Conservation (phyloP, 2,113 vertebrate species). For the Aviceda subcristata region DNA sequence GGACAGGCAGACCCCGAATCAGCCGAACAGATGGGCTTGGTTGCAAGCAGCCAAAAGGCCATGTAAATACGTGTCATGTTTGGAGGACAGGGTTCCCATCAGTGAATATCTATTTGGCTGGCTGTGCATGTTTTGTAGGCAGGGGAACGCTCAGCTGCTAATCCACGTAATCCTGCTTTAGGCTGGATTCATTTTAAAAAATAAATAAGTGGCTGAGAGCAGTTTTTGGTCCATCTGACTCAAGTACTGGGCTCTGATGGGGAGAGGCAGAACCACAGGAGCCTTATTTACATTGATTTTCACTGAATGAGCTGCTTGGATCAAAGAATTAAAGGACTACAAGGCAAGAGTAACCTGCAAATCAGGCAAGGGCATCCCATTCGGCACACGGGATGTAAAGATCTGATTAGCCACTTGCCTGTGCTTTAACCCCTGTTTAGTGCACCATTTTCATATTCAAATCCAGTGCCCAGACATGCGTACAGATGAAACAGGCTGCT, state of each 20-base stretch:
- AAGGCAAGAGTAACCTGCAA: background rate
- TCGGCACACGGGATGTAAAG: background rate
- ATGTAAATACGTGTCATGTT: background rate
- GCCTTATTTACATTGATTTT: conserved; percentile 40
- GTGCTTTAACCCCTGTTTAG: background rate
- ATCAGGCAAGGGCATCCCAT: background rate
- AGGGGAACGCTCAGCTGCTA: conserved; percentile 40
- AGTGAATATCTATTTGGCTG: background rate
- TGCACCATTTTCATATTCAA: background rate
- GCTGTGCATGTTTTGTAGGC: background rate
- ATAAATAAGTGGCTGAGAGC: conserved; percentile 38
- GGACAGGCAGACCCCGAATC: background rate
- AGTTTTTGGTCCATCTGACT: conserved; percentile 33
- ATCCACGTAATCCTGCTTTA: conserved; percentile 42
- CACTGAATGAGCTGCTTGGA: background rate
- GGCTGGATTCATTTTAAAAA: conserved; percentile 30
- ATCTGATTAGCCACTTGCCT: background rate
- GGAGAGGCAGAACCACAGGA: background rate
- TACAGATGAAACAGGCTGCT: background rate
- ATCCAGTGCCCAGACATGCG: background rate
- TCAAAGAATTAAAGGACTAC: conserved; percentile 30
- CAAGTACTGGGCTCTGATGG: background rate
- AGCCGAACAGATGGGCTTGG: background rate
- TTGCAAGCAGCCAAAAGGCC: conserved; percentile 37
- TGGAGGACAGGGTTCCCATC: conserved; percentile 17